These are phyloP conservation scores for Rhizoglyphus robini DNA, from an alignment of 1,140 invertebrate genomes.

Conservation along the genomic window DNA sequence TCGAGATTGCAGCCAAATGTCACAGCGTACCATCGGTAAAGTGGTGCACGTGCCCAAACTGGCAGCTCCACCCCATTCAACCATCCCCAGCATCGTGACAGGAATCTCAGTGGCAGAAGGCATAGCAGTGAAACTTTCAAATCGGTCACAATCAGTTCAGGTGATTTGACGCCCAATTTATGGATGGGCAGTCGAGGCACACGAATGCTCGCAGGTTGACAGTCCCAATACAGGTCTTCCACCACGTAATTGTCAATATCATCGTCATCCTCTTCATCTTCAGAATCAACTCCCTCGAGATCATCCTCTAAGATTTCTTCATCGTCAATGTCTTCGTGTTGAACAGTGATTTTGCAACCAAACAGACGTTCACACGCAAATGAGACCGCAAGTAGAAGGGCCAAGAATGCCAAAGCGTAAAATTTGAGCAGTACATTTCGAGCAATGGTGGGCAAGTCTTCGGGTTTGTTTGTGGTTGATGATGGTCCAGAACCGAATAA, in stretches of 20 bases:
- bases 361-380: not conserved
- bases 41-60: constrained; percentile 51
- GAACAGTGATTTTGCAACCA: not conserved
- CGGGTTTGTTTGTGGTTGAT: too few relatives aligned
- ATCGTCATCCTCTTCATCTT: constrained; percentile 2
- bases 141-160: not conserved
- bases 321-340: not conserved
- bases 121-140: constrained; percentile 29
- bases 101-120: constrained; percentile 62
- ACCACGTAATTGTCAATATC: not conserved
- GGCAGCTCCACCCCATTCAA: constrained; percentile 68
- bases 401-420: not conserved
- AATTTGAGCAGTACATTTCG: not conserved
- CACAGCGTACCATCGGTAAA: constrained; percentile 53
- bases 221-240: not conserved
- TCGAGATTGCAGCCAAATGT: constrained; percentile 73
- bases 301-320: too few relatives aligned
- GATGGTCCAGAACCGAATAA: not conserved
- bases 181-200: not conserved
- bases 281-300: too few relatives aligned
- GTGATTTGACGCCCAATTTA: not conserved
- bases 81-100: constrained; percentile 78
- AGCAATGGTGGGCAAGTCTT: not conserved
- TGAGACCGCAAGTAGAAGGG: not conserved
- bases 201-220: not conserved